Evolutionary conservation across 2,113 vertebrate genomes (phyloP).

Genomic region (Prunella fulvescens): DNA sequence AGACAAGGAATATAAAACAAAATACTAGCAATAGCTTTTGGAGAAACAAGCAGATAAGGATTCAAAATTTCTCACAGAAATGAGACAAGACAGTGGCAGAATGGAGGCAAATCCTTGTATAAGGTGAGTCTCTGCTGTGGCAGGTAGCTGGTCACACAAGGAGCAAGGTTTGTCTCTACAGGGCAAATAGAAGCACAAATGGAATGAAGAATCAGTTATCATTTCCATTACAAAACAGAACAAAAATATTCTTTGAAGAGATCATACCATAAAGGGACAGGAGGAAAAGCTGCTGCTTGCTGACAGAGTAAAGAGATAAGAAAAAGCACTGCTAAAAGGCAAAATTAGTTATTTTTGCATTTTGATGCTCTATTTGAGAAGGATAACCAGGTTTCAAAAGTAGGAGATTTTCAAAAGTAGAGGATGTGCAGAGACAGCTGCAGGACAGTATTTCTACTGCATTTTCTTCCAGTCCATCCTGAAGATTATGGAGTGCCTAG

Average conservation of each 20-base stretch:
- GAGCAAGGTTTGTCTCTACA: background rate
- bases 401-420: constrained; percentile 11
- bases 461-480: constrained; percentile 33
- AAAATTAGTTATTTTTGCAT: background rate
- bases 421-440: background rate
- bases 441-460: background rate
- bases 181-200: background rate
- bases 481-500: constrained; percentile 9
- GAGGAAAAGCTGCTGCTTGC: background rate
- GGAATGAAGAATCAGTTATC: background rate
- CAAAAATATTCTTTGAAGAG: background rate
- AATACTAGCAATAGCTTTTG: background rate
- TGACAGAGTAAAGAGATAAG: background rate
- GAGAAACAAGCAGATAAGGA: background rate
- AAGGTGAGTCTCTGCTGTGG: background rate
- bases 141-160: background rate
- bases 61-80: background rate
- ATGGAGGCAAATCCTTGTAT: background rate
- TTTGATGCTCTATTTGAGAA: background rate
- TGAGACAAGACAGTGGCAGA: background rate
- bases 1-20: background rate
- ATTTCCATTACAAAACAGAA: background rate
- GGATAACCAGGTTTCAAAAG: constrained; percentile 2
- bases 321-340: background rate
- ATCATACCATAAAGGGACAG: background rate